Evolutionary conservation across 2,797 vertebrate species (phyloP).

Genomic region (Cuniculus paca): DNA sequence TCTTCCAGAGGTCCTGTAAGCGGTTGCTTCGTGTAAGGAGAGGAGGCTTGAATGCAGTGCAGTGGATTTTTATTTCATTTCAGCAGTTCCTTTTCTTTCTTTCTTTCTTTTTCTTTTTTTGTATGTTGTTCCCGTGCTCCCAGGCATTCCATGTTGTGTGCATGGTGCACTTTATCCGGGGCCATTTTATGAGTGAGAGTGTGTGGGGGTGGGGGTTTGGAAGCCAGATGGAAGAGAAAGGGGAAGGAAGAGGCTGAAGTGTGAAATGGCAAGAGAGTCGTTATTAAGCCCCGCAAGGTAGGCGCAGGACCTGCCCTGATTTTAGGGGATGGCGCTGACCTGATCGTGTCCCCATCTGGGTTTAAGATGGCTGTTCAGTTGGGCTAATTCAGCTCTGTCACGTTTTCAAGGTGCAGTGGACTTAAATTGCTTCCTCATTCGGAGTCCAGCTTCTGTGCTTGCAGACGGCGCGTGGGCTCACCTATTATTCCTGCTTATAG

Average conservation of each 20-base stretch:
- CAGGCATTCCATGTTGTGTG: neutral
- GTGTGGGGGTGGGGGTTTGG: neutral
- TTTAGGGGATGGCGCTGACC: accelerated
- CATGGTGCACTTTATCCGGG: accelerated
- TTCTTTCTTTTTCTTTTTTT: neutral
- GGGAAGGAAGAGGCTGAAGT: neutral
- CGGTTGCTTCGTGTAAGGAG: neutral
- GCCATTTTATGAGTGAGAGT: neutral
- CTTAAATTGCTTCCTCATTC: neutral
- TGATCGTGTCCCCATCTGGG: accelerated
- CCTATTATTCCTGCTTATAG: neutral
- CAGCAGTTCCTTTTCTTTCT: accelerated
- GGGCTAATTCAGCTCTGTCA: neutral
- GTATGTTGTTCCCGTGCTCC: accelerated
- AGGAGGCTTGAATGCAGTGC: too few species aligned
- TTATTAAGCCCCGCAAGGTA: neutral
- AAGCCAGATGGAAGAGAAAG: neutral
- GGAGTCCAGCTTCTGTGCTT: neutral
- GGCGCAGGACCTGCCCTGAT: neutral
- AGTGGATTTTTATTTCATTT: accelerated
- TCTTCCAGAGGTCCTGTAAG: neutral
- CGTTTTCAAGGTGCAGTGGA: neutral
- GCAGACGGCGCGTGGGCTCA: accelerated
- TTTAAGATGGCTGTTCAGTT: neutral
- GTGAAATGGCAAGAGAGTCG: neutral